These are phyloP conservation scores for Drosophila murphyi DNA, from an alignment of 1,140 invertebrate species.

Conservation along the genomic window DNA sequence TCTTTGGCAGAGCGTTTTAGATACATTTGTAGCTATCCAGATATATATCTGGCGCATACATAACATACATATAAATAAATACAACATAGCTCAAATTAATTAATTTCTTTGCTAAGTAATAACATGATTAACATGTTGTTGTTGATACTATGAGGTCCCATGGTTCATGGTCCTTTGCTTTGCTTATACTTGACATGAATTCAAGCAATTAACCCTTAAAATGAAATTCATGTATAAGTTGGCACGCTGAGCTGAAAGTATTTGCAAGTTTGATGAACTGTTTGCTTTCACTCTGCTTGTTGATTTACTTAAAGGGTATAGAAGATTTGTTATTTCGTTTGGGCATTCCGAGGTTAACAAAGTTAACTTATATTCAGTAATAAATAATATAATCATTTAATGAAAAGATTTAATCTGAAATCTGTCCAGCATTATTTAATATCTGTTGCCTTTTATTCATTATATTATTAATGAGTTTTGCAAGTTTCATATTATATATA, in stretches of 20 bases:
- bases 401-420: neutral
- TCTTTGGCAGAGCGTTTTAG: constrained; percentile 42
- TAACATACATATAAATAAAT: constrained; percentile 50
- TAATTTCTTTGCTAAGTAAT: constrained; percentile 75
- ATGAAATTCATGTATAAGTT: constrained; percentile 49
- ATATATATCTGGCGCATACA: constrained; percentile 41
- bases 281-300: constrained; percentile 22
- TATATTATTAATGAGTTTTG: no score
- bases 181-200: constrained; percentile 40
- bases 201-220: constrained; percentile 70
- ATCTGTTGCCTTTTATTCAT: no score
- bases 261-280: constrained; percentile 55
- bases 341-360: neutral
- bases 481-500: neutral
- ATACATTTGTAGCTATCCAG: constrained; percentile 64
- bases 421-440: no score
- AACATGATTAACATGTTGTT: constrained; percentile 69
- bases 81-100: constrained; percentile 80
- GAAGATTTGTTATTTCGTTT: neutral
- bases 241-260: constrained; percentile 52
- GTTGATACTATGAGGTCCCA: constrained; percentile 7
- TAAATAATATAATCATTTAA: neutral
- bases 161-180: constrained; percentile 31
- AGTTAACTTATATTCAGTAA: neutral
- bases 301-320: constrained; percentile 12